phyloP scores from a whole-genome alignment of 2,797 vertebrate genomes.

The Erethizon dorsatum region DNA sequence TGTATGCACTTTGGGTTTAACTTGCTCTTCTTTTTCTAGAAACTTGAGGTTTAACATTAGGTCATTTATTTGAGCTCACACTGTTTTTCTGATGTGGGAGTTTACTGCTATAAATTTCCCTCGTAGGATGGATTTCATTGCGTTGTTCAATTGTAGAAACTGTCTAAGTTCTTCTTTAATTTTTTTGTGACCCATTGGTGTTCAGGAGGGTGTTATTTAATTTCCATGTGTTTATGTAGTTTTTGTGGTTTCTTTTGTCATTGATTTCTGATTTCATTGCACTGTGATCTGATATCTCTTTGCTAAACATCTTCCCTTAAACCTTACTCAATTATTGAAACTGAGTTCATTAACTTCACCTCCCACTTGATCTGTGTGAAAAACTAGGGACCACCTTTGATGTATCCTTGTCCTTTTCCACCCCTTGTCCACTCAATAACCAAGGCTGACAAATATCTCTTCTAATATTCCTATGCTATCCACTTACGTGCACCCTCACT shows the following conservation, averaged over 20 bases:
- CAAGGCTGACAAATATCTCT: not conserved
- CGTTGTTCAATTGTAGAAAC: not conserved
- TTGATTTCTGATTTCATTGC: not conserved
- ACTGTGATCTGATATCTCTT: not conserved
- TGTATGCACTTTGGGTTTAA: not conserved
- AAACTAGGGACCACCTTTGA: not conserved
- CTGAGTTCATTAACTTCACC: not conserved
- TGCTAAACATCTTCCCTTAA: constrained; percentile 7
- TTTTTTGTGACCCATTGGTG: not conserved
- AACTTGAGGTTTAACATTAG: not conserved
- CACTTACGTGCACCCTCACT: not conserved
- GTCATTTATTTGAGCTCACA: not conserved
- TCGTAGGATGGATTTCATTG: not conserved
- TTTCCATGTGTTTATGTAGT: not conserved
- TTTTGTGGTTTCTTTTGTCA: not conserved
- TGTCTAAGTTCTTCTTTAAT: not conserved
- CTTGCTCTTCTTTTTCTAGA: not conserved
- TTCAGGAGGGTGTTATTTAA: not conserved
- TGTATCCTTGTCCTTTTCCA: not conserved
- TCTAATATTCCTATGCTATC: not conserved
- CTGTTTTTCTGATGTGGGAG: not conserved
- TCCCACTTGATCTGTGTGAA: not conserved
- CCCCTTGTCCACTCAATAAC: not conserved
- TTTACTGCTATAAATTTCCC: not conserved
- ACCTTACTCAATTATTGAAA: not conserved